Evolutionary conservation across 2,888 invertebrate genomes (phyloP).

Genomic region (Parascotia fuliginaria): DNA sequence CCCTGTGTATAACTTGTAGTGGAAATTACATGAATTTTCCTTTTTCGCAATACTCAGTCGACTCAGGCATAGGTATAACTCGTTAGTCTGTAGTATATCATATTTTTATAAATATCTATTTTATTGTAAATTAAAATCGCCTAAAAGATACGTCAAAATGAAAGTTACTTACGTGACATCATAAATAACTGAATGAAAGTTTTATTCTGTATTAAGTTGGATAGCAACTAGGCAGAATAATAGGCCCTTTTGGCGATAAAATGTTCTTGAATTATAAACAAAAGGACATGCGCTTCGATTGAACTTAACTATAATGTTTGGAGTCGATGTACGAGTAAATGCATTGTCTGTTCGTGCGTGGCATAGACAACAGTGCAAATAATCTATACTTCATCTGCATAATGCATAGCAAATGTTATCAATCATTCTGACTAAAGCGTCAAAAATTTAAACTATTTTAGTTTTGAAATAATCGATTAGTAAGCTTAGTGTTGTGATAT

Average conservation of each 20-base stretch:
- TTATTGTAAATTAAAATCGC: constrained; percentile 31
- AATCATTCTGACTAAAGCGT: constrained; percentile 38
- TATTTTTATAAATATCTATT: too few relatives aligned
- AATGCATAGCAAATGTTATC: constrained; percentile 20
- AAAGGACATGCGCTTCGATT: constrained; percentile 1
- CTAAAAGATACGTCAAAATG: constrained; percentile 8
- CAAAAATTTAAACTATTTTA: constrained; percentile 20
- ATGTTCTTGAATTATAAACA: neutral
- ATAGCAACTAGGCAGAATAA: too few relatives aligned
- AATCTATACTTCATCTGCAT: constrained; percentile 17
- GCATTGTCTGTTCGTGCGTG: constrained; percentile 20
- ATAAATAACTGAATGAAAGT: too few relatives aligned
- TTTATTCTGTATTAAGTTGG: too few relatives aligned
- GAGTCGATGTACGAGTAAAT: constrained; percentile 11
- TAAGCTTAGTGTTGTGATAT: too few relatives aligned
- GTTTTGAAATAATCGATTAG: neutral
- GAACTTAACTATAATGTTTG: constrained; percentile 3
- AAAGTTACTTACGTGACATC: too few relatives aligned
- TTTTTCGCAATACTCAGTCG: constrained; percentile 52
- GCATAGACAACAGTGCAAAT: constrained; percentile 11
- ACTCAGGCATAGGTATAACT: constrained; percentile 36
- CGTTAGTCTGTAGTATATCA: constrained; percentile 34
- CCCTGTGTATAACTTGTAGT: constrained; percentile 35
- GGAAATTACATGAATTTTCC: constrained; percentile 58
- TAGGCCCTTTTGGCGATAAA: too few relatives aligned